Evolutionary conservation across 2,113 vertebrate genomes (phyloP), one percentile per base, ranked within the genome.

Genomic region (Ceyx melanurus): DNA sequence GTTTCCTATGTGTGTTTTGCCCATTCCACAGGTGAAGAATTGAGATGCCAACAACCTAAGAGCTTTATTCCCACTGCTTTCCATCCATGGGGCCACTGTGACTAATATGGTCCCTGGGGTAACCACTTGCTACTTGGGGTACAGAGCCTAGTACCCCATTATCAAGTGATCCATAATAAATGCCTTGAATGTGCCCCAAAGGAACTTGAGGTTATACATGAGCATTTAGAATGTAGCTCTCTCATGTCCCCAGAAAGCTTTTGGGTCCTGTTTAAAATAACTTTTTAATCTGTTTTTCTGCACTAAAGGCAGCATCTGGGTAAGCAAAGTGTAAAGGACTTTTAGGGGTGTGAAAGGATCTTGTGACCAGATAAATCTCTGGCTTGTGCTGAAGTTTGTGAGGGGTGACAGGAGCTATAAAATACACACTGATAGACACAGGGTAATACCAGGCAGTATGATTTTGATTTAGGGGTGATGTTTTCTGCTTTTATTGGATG

Each of bases 61-160:
- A 68, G 13, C 17, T 57, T 78, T 13, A 33, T 43, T 84, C 35
- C 57, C 78, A 3, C 42, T 31, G 29, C n/a, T 84, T 53, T n/a
- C 80, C n/a, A 2, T 12, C 17, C 5, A 2, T n/a, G 53, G 10
- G 45, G 45, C 5, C 37, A 5, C 3, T 21, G 33, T 58, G 80
- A 20, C 58, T 20, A 37, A 11, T 4, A 0, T 0, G 5, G 13
- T 22, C n/a, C 37, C 50, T 45, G 37, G 42, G 50, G 58, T 35
- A 19, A 7, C 12, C 43, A n/a, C 53, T n/a, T 7, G 21, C 50
- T 50, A 3, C 67, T 33, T 33, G 4, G 46, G 6, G 20, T 17
- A 33, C 70, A 40, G 51, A 15, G 40, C 10, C 40, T 20, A 14
- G 16, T 29, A 5, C 20, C 23, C 25, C 29, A 5, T 6, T 33